These are phyloP conservation scores for Calcarius lapponicus DNA, from an alignment of 2,797 vertebrate genomes.

Conservation along the genomic window DNA sequence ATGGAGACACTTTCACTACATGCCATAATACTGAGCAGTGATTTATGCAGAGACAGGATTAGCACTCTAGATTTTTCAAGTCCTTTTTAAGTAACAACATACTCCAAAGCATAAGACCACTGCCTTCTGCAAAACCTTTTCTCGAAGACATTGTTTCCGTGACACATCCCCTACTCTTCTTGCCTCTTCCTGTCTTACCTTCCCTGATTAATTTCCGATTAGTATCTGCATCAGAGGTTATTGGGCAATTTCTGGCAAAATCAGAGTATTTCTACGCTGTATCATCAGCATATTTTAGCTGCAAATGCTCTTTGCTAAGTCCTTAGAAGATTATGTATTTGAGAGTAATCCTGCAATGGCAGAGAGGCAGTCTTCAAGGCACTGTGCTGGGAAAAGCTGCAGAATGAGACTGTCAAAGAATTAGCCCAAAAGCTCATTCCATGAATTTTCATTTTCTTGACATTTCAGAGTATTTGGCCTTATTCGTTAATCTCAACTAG, in stretches of 20 bases:
- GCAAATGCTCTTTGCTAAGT: not conserved
- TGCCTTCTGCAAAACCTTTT: not conserved
- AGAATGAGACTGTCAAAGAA: not conserved
- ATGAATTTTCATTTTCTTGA: not conserved
- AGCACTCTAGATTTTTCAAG: not conserved
- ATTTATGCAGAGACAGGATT: not conserved
- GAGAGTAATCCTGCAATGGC: not conserved
- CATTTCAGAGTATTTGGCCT: not conserved
- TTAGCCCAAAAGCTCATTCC: not conserved
- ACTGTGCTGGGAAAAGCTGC: not conserved
- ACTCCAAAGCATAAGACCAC: not conserved
- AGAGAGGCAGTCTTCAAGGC: not conserved
- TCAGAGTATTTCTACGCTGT: not conserved
- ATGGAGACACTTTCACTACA: not conserved
- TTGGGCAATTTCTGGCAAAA: not conserved
- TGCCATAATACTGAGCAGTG: not conserved
- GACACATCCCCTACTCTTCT: not conserved
- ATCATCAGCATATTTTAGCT: not conserved
- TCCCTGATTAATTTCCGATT: not conserved
- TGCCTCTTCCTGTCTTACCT: not conserved
- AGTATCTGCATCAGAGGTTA: not conserved
- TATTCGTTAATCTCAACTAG: not conserved
- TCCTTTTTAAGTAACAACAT: not conserved
- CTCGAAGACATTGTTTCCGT: rapidly evolving
- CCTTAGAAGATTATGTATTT: not conserved